These are phyloP conservation scores for Nothobranchius furzeri DNA, from an alignment of 2,113 vertebrate species.

Conservation along the genomic window DNA sequence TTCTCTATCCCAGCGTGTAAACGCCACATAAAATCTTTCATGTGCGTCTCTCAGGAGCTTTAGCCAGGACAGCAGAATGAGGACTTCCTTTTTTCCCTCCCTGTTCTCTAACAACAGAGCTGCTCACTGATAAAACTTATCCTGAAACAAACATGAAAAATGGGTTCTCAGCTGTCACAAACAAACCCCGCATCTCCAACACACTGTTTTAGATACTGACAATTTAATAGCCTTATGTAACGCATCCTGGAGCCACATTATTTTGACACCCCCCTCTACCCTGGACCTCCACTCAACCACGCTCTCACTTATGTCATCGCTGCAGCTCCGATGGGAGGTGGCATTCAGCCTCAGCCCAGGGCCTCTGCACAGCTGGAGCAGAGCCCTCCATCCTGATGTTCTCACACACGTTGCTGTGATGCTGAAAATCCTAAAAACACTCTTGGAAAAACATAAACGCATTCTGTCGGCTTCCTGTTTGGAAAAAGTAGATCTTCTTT, in stretches of 20 bases:
- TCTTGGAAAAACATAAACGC: slow-evolving; percentile 36
- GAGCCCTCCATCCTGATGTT: slow-evolving; percentile 51
- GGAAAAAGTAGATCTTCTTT: slow-evolving; percentile 22
- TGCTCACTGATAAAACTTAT: slow-evolving; percentile 47
- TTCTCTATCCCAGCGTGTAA: slow-evolving; percentile 28
- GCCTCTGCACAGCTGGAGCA: slow-evolving; percentile 65
- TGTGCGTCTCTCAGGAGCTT: slow-evolving; percentile 48
- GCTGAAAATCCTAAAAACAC: slow-evolving; percentile 1
- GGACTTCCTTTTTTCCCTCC: slow-evolving; percentile 2
- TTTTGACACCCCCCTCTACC: slow-evolving; percentile 67
- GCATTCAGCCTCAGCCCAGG: slow-evolving; percentile 50
- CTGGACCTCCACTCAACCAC: slow-evolving; percentile 48
- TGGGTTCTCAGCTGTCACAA: slow-evolving; percentile 71
- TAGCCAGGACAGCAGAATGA: slow-evolving; percentile 37
- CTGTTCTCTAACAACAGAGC: slow-evolving; percentile 51
- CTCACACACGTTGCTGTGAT: slow-evolving; percentile 39
- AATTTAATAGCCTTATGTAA: slow-evolving; percentile 81
- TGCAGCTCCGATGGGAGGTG: slow-evolving; percentile 65
- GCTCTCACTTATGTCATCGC: slow-evolving; percentile 48
- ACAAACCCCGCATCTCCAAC: slow-evolving; percentile 71
- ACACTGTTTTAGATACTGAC: slow-evolving; percentile 71
- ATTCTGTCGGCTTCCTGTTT: slow-evolving; percentile 8
- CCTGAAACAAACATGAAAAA: slow-evolving; percentile 71
- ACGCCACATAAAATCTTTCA: slow-evolving; percentile 26
- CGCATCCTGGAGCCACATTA: slow-evolving; percentile 72